phyloP scores from a whole-genome alignment of 2,888 invertebrate genomes.

The Ptilodon capucinus region DNA sequence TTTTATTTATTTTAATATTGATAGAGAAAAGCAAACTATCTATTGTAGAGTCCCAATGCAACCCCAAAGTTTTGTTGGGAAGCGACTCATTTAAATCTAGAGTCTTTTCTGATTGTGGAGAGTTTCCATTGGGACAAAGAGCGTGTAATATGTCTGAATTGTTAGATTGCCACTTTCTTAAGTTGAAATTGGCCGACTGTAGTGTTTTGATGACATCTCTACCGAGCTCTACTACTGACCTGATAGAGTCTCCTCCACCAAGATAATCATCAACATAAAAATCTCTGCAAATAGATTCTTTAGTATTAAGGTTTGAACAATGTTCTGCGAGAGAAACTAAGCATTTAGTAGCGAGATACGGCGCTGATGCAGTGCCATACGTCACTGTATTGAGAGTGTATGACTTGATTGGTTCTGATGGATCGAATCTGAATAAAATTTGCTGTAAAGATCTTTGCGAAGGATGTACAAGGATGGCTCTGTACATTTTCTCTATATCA shows the following conservation, averaged over 20 bases:
- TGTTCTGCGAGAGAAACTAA: constrained; percentile 14
- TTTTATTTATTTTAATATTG: constrained; percentile 9
- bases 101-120: too few species aligned
- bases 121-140: too few species aligned
- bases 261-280: constrained; percentile 32
- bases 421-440: constrained; percentile 16
- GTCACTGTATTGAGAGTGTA: constrained; percentile 19
- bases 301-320: constrained; percentile 7
- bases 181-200: constrained; percentile 19
- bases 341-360: constrained; percentile 27
- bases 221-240: constrained; percentile 2
- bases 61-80: constrained; percentile 27
- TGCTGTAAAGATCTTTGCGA: constrained; percentile 21
- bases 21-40: constrained; percentile 21
- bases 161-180: constrained; percentile 32
- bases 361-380: constrained; percentile 29
- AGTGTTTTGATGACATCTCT: constrained; percentile 8
- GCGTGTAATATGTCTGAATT: constrained; percentile 12
- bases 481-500: constrained; percentile 27
- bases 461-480: constrained; percentile 7
- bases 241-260: constrained; percentile 5
- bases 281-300: constrained; percentile 8
- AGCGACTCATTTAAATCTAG: too few species aligned
- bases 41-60: constrained; percentile 24
- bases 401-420: neutral